phyloP scores from a whole-genome alignment of 2,113 vertebrate genomes.

The Gobius niger region DNA sequence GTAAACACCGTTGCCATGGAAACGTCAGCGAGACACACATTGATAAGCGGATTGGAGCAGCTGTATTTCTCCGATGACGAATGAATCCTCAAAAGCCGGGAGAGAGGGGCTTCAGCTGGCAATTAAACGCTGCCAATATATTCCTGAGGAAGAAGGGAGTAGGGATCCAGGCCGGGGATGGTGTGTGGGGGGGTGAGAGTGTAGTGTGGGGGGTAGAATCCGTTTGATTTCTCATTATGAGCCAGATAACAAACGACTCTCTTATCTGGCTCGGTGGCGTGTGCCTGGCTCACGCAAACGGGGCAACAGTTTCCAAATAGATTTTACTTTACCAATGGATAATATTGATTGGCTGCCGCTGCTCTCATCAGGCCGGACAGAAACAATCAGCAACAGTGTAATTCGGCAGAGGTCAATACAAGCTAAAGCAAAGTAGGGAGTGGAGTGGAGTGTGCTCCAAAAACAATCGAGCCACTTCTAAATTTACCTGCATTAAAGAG shows the following conservation, averaged over 20 bases:
- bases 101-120: slow-evolving; percentile 61
- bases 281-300: slow-evolving; percentile 35
- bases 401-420: slow-evolving; percentile 49
- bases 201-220: slow-evolving; percentile 28
- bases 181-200: slow-evolving; percentile 28
- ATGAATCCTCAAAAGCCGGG: slow-evolving; percentile 68
- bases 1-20: slow-evolving; percentile 81
- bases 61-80: slow-evolving; percentile 73
- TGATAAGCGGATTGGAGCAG: slow-evolving; percentile 77
- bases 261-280: slow-evolving; percentile 53
- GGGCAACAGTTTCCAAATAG: slow-evolving; percentile 61
- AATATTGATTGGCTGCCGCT: slow-evolving; percentile 62
- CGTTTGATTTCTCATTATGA: slow-evolving; percentile 66
- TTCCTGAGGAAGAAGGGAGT: slow-evolving; percentile 8
- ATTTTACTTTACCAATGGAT: slow-evolving; percentile 61
- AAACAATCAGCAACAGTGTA: slow-evolving; percentile 51
- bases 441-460: slow-evolving; percentile 11
- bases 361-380: slow-evolving; percentile 54
- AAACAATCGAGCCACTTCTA: neutral
- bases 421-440: slow-evolving; percentile 16
- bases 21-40: slow-evolving; percentile 72
- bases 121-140: slow-evolving; percentile 65
- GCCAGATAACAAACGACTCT: slow-evolving; percentile 60
- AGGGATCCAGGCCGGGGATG: slow-evolving; percentile 33
- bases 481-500: neutral